Conservation (phyloP, 2,888 invertebrate genomes). For the Merodon equestris region DNA sequence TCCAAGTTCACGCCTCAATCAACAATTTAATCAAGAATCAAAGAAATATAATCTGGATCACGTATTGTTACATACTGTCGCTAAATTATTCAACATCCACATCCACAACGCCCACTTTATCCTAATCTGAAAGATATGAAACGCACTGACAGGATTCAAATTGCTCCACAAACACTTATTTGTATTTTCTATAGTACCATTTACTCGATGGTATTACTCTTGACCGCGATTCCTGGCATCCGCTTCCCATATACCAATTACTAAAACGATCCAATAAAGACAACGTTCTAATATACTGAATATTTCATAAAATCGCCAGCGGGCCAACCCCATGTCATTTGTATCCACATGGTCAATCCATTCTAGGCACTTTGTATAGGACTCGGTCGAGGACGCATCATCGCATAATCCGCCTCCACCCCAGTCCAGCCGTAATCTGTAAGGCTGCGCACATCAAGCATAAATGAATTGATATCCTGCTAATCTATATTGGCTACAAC, state of each 20-base stretch:
- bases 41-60: too few relatives aligned
- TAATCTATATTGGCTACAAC: conserved; percentile 20
- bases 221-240: conserved; percentile 5
- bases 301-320: conserved; percentile 31
- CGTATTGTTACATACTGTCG: background rate
- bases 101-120: background rate
- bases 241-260: background rate
- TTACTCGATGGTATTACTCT: conserved; percentile 8
- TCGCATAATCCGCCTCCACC: background rate
- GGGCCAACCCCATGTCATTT: background rate
- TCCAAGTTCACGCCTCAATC: too few relatives aligned
- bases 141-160: conserved; percentile 9
- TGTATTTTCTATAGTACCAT: conserved; percentile 6
- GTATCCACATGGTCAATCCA: background rate
- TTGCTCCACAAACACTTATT: conserved; percentile 22
- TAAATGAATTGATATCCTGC: conserved; percentile 43
- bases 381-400: too few relatives aligned
- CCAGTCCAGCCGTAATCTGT: conserved; percentile 17
- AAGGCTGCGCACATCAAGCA: conserved; percentile 44
- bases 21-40: too few relatives aligned
- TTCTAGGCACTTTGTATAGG: too few relatives aligned
- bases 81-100: background rate
- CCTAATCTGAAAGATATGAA: conserved; percentile 20
- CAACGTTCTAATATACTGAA: conserved; percentile 14
- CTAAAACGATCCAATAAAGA: conserved; percentile 1